Base-by-base conservation (phyloP, 2,888 invertebrate species). In the Gonocerus acuteangulatus region DNA sequence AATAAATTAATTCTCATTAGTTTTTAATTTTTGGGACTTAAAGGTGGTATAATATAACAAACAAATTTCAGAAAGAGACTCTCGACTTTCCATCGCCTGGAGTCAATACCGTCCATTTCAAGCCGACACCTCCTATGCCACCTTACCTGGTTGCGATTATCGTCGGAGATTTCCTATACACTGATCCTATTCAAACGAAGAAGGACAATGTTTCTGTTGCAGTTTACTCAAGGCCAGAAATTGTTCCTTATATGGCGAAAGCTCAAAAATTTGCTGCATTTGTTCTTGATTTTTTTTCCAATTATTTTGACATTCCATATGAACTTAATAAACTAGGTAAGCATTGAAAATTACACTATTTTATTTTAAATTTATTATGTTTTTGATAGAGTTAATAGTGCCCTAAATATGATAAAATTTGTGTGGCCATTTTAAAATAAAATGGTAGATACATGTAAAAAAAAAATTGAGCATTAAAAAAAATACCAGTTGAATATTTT, bases 141-240 rank as follows among this genome's bases (percentile, higher is more conserved):
- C 94, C 95, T 0, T 96, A 96, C 71, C 76, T 96, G 13, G 85
- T 87, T 0, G 92, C 92, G 69, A 91, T 95, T 72, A 91, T 95
- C 44, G 83, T 96, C 1, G 91, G 92, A 60, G 93, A 96, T 72
- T 95, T 95, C 75, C 78, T 78, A 1, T 52, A 65, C 21, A 69
- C 72, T 1, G 69, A 71, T 1, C 70, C 72, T 1, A 70, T 69
- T 32, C 51, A 73, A 60, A 73, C 74, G 1, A 72, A 71, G 42
- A 72, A 71, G 45, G 75, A 80, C 39, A 19, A 27, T 48, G 83
- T 89, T 65, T 82, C 79, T 19, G 78, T 93, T 54, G 79, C 84
- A 62, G 85, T 89, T 1, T 91, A 83, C 72, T 84, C 89, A 0
- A 84, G 86, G 27, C 81, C 80, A 16, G 81, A 81, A 39, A 85